Percentiles rank a stretch among this genome's conserved stretches.
These are phyloP conservation scores for Psittacula echo DNA, from an alignment of 2,797 vertebrate species.

Conservation along the genomic window DNA sequence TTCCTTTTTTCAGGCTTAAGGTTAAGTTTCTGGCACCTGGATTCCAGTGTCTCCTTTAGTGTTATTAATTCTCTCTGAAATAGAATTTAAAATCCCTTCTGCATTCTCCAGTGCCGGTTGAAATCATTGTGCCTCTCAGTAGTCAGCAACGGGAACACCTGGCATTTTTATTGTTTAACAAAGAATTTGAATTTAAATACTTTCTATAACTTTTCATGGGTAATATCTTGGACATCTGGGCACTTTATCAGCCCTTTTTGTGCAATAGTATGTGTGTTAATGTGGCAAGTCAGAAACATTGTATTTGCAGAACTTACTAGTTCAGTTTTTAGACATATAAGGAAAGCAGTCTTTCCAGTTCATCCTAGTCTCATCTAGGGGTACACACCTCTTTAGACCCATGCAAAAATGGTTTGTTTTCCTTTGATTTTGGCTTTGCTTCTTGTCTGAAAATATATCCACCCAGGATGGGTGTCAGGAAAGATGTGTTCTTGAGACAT, in stretches of 20 bases:
- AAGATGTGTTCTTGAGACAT: background rate
- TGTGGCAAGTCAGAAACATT: background rate
- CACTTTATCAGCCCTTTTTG: background rate
- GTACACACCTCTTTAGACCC: background rate
- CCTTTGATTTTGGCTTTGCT: background rate
- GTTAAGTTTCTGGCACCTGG: background rate
- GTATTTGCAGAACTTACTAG: background rate
- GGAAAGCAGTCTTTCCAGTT: background rate
- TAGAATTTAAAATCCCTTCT: background rate
- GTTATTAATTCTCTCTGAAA: background rate
- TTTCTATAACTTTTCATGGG: background rate
- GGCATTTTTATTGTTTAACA: slow-evolving; percentile 18
- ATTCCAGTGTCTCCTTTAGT: background rate
- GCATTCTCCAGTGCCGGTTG: background rate
- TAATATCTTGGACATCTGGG: background rate
- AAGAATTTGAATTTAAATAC: slow-evolving; percentile 2
- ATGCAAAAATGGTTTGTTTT: background rate
- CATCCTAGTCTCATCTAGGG: background rate
- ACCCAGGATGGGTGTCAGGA: background rate
- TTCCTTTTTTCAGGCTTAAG: background rate
- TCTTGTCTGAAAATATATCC: background rate
- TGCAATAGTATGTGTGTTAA: background rate
- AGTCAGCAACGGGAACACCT: background rate
- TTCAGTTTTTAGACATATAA: background rate
- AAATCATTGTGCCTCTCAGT: background rate